These are phyloP conservation scores for Alligator mississippiensis DNA, from an alignment of 2,113 vertebrate genomes.

Conservation along the genomic window DNA sequence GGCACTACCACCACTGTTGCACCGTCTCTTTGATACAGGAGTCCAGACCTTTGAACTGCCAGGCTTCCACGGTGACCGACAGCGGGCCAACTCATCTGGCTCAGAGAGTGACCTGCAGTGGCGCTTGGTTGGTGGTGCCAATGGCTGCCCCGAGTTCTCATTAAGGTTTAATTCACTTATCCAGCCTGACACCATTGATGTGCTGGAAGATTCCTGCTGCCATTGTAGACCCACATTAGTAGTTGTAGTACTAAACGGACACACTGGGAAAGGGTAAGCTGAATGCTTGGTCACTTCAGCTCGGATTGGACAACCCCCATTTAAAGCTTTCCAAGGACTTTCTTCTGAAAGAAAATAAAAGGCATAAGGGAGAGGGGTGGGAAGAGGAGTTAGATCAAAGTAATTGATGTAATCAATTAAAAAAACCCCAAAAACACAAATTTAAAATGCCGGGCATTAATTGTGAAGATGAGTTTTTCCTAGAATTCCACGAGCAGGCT, in stretches of 20 bases:
- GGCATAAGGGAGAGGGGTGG: neutral
- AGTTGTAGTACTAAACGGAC: conserved; percentile 46
- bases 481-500: neutral
- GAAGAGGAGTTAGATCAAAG: neutral
- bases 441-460: neutral
- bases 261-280: conserved; percentile 52
- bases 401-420: neutral
- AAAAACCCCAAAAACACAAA: neutral
- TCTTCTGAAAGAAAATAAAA: conserved; percentile 64
- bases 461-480: neutral
- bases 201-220: conserved; percentile 62
- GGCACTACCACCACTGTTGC: conserved; percentile 78
- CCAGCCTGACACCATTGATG: conserved; percentile 57
- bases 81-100: conserved; percentile 80
- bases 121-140: conserved; percentile 80
- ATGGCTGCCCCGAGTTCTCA: conserved; percentile 68
- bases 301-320: conserved; percentile 63
- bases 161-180: conserved; percentile 74
- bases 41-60: conserved; percentile 83
- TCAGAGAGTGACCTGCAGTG: conserved; percentile 83
- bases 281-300: conserved; percentile 54
- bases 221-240: conserved; percentile 65
- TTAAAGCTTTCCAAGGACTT: conserved; percentile 74
- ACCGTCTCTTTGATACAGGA: conserved; percentile 80
- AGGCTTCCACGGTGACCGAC: conserved; percentile 79